phyloP scores from a whole-genome alignment of 2,113 vertebrate species.

The Mungos mungo region DNA sequence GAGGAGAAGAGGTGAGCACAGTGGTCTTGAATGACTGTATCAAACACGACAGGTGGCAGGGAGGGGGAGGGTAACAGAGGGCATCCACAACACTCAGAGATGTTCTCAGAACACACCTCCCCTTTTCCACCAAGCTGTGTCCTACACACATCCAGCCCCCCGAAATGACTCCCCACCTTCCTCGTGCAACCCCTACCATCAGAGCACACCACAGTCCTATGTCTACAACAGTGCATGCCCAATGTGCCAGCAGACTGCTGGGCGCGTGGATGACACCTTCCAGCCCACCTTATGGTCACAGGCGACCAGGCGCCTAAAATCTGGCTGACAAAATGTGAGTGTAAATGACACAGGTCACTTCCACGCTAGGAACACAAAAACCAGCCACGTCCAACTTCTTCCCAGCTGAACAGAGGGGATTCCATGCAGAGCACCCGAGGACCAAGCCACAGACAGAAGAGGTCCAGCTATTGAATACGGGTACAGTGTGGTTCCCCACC shows the following conservation, averaged over 20 bases:
- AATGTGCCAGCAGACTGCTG: neutral
- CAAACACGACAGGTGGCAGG: neutral
- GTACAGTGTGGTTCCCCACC: neutral
- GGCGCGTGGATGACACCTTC: neutral
- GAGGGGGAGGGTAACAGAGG: fast-evolving
- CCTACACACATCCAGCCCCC: neutral
- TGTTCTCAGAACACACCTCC: neutral
- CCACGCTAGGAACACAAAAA: neutral
- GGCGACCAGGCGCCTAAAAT: neutral
- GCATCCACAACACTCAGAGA: neutral
- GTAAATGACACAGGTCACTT: neutral
- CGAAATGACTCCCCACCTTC: neutral
- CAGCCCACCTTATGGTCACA: neutral
- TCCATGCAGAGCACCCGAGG: neutral
- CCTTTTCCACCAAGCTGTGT: neutral
- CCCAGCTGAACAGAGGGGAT: neutral
- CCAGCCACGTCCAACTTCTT: neutral
- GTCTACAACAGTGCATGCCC: neutral
- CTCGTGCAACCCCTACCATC: neutral
- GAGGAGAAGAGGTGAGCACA: neutral
- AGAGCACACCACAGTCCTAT: neutral
- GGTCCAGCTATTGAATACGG: neutral
- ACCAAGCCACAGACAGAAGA: neutral
- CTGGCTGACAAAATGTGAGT: neutral
- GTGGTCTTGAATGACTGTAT: neutral